Evolutionary conservation across 2,797 vertebrate species (phyloP).

Genomic region (Urophycis tenuis): DNA sequence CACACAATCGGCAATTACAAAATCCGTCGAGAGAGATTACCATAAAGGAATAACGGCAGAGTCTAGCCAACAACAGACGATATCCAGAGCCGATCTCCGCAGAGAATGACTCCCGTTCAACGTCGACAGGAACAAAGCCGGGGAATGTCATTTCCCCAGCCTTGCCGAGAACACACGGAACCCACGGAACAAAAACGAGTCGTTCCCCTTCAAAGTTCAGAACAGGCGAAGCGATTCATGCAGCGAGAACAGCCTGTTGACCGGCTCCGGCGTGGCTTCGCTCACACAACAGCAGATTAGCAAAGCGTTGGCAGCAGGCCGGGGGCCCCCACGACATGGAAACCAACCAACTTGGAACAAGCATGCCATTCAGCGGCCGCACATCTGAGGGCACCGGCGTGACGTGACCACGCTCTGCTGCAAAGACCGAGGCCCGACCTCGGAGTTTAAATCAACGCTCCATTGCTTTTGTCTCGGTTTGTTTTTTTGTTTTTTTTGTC

Average conservation of each 20-base stretch:
- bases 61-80: neutral
- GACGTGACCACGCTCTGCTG: slow-evolving; percentile 44
- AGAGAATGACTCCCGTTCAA: neutral
- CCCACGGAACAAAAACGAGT: slow-evolving; percentile 1
- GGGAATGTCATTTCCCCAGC: neutral
- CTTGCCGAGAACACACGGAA: neutral
- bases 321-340: slow-evolving; percentile 62
- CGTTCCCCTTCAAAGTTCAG: slow-evolving; percentile 25
- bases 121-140: neutral
- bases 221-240: slow-evolving; percentile 48
- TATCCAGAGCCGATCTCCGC: no score
- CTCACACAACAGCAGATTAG: slow-evolving; percentile 37
- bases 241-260: slow-evolving; percentile 34
- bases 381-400: slow-evolving; percentile 39
- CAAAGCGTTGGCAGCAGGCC: slow-evolving; percentile 46
- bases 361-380: slow-evolving; percentile 55
- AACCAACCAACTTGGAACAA: slow-evolving; percentile 65
- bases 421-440: slow-evolving; percentile 24
- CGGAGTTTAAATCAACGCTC: neutral
- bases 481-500: no score
- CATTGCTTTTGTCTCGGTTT: neutral
- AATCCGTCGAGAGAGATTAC: neutral
- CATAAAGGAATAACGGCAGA: neutral
- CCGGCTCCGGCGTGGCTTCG: slow-evolving; percentile 40
- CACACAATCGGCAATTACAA: neutral